Percentiles rank a stretch among this genome's conserved stretches.
Conservation (phyloP, 2,888 invertebrate species). For the Rotaria magnacalcarata region DNA sequence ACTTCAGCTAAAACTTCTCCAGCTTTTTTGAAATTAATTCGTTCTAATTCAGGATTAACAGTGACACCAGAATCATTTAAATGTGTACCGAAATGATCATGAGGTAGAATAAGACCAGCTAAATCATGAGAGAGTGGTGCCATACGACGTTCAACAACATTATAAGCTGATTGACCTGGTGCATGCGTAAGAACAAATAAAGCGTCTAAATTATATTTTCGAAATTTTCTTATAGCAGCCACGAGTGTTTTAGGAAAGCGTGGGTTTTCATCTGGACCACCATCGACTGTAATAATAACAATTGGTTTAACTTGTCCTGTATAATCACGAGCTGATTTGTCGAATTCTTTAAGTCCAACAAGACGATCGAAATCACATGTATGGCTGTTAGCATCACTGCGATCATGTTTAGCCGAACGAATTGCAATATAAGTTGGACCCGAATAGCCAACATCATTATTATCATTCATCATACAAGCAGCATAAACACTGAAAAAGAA, state of each 20-base stretch:
- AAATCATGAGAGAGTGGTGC: constrained; percentile 51
- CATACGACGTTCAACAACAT: constrained; percentile 54
- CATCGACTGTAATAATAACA: constrained; percentile 47
- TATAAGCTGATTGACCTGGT: constrained; percentile 55
- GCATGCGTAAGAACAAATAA: constrained; percentile 63
- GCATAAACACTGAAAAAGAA: constrained; percentile 11
- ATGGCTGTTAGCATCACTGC: constrained; percentile 19
- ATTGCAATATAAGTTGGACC: constrained; percentile 57
- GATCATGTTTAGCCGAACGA: constrained; percentile 36
- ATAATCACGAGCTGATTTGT: not conserved
- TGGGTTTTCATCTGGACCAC: constrained; percentile 37
- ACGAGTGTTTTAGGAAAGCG: constrained; percentile 48
- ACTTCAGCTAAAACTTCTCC: constrained; percentile 52
- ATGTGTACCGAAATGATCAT: constrained; percentile 37
- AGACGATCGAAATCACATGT: constrained; percentile 50
- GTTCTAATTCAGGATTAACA: constrained; percentile 44
- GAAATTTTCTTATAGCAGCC: constrained; percentile 48
- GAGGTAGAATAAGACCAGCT: constrained; percentile 29
- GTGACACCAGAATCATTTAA: constrained; percentile 21
- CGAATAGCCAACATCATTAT: constrained; percentile 51
- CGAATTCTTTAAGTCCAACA: constrained; percentile 49
- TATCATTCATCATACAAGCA: not conserved
- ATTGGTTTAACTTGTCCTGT: constrained; percentile 33
- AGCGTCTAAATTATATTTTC: constrained; percentile 47
- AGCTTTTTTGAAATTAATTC: constrained; percentile 17